phyloP scores from a whole-genome alignment of 2,113 vertebrate genomes.

The Sebastes fasciatus region DNA sequence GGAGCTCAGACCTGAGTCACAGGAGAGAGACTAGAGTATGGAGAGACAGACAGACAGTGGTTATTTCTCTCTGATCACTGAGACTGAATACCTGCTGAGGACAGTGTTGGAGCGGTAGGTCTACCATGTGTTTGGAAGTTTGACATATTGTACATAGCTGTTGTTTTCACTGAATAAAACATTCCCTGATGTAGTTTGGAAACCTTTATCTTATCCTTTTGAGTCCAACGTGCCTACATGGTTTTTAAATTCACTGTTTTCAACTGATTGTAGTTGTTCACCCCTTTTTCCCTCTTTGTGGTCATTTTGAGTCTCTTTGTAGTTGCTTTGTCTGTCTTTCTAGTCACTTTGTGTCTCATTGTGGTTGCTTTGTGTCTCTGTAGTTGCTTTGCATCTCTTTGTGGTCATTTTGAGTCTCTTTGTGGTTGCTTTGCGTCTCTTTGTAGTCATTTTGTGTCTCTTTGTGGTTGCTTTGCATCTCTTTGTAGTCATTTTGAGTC shows the following conservation, averaged over 20 bases:
- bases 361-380: too few species aligned
- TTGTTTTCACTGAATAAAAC: slow-evolving; percentile 19
- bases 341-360: too few species aligned
- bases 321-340: too few species aligned
- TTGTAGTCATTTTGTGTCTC: too few species aligned
- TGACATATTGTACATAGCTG: background rate
- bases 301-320: too few species aligned
- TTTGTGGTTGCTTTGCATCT: too few species aligned
- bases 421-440: too few species aligned
- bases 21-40: background rate
- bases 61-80: background rate
- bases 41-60: background rate
- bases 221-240: background rate
- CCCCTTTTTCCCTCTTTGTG: too few species aligned
- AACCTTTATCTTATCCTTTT: background rate
- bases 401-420: too few species aligned
- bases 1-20: background rate
- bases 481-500: too few species aligned
- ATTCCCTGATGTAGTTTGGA: background rate
- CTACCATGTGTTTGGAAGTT: background rate
- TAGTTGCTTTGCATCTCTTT: too few species aligned
- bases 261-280: background rate
- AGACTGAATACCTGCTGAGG: slow-evolving; percentile 11
- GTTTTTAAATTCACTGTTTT: background rate
- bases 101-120: background rate